Conservation (phyloP, 2,113 vertebrate genomes). For the Phalacrocorax brasilianus region DNA sequence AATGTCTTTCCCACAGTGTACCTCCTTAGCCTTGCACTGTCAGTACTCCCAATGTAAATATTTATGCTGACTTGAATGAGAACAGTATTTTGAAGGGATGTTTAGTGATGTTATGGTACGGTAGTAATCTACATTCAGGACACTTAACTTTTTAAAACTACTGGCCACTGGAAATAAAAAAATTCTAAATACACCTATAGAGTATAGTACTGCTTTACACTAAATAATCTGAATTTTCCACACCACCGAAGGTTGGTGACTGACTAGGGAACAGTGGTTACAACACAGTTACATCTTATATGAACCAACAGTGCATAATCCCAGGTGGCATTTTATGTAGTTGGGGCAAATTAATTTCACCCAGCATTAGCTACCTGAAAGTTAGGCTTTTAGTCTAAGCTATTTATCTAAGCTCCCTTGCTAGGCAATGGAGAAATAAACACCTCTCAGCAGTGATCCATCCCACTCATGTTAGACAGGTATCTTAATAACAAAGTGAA, state of each 20-base stretch:
- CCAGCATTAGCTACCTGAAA: neutral
- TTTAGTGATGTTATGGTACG: neutral
- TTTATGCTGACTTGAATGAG: neutral
- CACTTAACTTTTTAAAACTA: neutral
- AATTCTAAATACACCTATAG: neutral
- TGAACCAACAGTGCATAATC: neutral
- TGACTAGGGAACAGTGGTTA: neutral
- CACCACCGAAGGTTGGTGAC: neutral
- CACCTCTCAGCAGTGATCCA: neutral
- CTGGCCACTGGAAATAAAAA: neutral
- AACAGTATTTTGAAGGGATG: neutral
- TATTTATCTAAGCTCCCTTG: neutral
- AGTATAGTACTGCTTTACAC: neutral
- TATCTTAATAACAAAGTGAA: neutral
- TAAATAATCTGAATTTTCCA: neutral
- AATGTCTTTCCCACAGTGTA: neutral
- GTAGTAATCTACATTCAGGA: neutral
- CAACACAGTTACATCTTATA: neutral
- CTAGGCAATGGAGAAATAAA: neutral
- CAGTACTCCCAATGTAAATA: neutral
- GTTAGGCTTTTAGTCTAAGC: neutral
- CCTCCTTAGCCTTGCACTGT: neutral
- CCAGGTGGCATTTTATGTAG: neutral
- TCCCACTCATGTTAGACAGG: neutral
- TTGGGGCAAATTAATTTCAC: neutral